A percentile compares a stretch with the other conserved stretches of the same genome.
Evolutionary conservation across 2,797 vertebrate genomes (phyloP).

Genomic region (Graptemys geographica): DNA sequence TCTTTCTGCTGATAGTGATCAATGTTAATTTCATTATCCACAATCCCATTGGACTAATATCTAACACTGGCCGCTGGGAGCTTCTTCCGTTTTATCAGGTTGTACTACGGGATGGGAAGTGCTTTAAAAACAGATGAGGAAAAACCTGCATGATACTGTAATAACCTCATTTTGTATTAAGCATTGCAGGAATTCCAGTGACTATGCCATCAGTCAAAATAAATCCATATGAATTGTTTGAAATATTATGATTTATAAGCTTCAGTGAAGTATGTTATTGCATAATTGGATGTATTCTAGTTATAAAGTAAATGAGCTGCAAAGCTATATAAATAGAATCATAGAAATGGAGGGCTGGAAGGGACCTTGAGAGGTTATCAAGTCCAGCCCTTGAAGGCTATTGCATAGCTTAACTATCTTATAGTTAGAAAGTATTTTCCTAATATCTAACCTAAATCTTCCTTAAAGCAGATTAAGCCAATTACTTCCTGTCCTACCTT

Average conservation of each 20-base stretch:
- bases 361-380: neutral
- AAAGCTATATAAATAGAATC: neutral
- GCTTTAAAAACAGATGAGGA: neutral
- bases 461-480: neutral
- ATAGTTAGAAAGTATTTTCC: neutral
- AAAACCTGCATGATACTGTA: slow-evolving; percentile 22
- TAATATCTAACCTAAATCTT: neutral
- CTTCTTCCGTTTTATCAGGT: neutral
- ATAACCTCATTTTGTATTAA: slow-evolving; percentile 49
- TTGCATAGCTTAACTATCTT: neutral
- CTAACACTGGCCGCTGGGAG: neutral
- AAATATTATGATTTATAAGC: slow-evolving; percentile 42
- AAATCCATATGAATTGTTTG: slow-evolving; percentile 37
- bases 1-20: neutral
- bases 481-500: neutral
- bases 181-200: neutral
- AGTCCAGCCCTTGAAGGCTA: neutral
- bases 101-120: neutral
- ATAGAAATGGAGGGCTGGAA: neutral
- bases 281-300: slow-evolving; percentile 36
- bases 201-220: slow-evolving; percentile 27
- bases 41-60: neutral
- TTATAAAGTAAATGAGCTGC: neutral
- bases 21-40: slow-evolving; percentile 7
- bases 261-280: neutral